These are phyloP conservation scores for Aethina tumida DNA, from an alignment of 1,140 invertebrate genomes.

Conservation along the genomic window DNA sequence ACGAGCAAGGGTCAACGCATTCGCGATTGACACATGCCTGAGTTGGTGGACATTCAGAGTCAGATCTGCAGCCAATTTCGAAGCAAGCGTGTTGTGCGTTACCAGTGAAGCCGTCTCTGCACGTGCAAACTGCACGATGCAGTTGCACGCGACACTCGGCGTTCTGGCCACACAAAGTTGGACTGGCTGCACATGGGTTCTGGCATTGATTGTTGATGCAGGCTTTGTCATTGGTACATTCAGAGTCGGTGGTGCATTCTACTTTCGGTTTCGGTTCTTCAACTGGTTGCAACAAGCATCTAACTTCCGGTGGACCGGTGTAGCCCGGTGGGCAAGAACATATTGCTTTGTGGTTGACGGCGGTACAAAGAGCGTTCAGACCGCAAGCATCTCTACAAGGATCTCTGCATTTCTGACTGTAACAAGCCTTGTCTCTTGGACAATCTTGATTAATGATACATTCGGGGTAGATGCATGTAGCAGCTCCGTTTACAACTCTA, in stretches of 20 bases:
- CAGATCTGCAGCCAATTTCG: conserved; percentile 73
- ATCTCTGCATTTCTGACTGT: conserved; percentile 69
- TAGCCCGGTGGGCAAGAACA: conserved; percentile 73
- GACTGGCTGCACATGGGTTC: conserved; percentile 58
- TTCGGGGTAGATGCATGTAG: conserved; percentile 72
- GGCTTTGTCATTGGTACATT: conserved; percentile 77
- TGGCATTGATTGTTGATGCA: conserved; percentile 69
- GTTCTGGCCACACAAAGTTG: conserved; percentile 65
- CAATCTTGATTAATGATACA: conserved; percentile 79
- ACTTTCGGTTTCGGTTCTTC: conserved; percentile 47
- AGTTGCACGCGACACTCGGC: conserved; percentile 70
- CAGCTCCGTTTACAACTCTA: conserved; percentile 53
- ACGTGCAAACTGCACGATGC: conserved; percentile 75
- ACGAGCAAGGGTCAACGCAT: conserved; percentile 70
- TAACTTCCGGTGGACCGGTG: conserved; percentile 66
- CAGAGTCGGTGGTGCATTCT: conserved; percentile 66
- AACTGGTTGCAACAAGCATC: conserved; percentile 47
- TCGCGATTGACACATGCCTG: conserved; percentile 77
- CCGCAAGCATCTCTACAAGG: conserved; percentile 74
- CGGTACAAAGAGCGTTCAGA: conserved; percentile 73
- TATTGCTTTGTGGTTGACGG: conserved; percentile 68
- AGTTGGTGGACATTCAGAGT: conserved; percentile 70
- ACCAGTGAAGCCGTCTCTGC: conserved; percentile 72
- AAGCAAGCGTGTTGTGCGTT: conserved; percentile 72
- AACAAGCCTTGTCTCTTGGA: conserved; percentile 67